Evolutionary conservation across 2,797 vertebrate genomes (phyloP).

Genomic region (Xyrichtys novacula): DNA sequence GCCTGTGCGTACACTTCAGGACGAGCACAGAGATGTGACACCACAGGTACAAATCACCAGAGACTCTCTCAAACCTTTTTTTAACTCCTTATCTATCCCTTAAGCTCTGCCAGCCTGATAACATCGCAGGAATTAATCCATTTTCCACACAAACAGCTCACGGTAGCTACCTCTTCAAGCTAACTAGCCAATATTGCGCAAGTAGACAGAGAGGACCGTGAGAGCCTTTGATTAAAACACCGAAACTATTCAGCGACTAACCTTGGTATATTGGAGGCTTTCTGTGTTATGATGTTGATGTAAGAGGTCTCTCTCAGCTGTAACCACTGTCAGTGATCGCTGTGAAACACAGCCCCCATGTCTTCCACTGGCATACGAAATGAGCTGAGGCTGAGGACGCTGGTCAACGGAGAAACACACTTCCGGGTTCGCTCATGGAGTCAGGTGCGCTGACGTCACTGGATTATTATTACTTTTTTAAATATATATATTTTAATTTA

Average conservation of each 20-base stretch:
- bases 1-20: constrained; percentile 11
- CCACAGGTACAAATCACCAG: background rate
- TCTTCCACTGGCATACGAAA: constrained; percentile 70
- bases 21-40: background rate
- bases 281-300: constrained; percentile 1
- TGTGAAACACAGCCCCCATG: constrained; percentile 77
- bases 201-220: constrained; percentile 37
- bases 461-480: background rate
- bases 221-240: constrained; percentile 5
- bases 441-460: constrained; percentile 62
- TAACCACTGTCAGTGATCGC: constrained; percentile 65
- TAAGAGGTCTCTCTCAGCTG: constrained; percentile 31
- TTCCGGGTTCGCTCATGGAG: constrained; percentile 57
- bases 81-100: background rate
- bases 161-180: constrained; percentile 38
- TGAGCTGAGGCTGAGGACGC: constrained; percentile 53
- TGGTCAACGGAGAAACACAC: constrained; percentile 33
- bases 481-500: background rate
- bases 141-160: constrained; percentile 7
- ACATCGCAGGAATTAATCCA: background rate
- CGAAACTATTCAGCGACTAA: constrained; percentile 32
- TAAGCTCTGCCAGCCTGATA: constrained; percentile 3
- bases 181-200: constrained; percentile 66
- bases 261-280: constrained; percentile 54
- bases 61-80: background rate